A percentile compares a stretch with the other conserved stretches of the same genome.
phyloP scores from a whole-genome alignment of 2,888 invertebrate species.

The Conchocele bisecta region DNA sequence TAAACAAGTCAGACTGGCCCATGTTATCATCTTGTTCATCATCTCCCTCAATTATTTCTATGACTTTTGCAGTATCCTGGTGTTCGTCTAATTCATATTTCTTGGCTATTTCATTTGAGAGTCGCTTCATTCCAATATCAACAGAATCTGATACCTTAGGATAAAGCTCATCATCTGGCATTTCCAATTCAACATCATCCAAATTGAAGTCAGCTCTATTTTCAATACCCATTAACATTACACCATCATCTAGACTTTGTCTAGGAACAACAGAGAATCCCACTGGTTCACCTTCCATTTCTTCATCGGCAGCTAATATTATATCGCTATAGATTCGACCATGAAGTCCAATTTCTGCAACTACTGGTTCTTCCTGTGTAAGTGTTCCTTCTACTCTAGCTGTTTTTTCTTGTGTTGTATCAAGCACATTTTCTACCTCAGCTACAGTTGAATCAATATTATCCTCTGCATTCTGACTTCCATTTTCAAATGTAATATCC shows the following conservation, averaged over 20 bases:
- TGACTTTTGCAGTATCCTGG: constrained; percentile 48
- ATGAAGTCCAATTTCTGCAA: constrained; percentile 50
- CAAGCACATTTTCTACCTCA: not conserved
- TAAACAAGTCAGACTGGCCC: constrained; percentile 20
- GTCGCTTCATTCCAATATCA: constrained; percentile 4
- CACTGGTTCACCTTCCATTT: constrained; percentile 64
- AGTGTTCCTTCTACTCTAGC: not conserved
- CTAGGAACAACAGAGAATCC: constrained; percentile 59
- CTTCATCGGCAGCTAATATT: constrained; percentile 65
- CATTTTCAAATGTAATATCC: not conserved
- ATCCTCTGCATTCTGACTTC: constrained; percentile 4
- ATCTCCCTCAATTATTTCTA: constrained; percentile 61
- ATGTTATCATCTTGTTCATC: constrained; percentile 31
- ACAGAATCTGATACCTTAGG: constrained; percentile 7
- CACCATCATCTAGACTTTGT: constrained; percentile 40
- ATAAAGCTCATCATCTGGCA: constrained; percentile 9
- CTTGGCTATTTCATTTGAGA: no score
- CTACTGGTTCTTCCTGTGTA: constrained; percentile 14
- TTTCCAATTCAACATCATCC: constrained; percentile 13
- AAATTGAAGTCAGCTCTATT: constrained; percentile 3
- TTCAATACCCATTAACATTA: not conserved
- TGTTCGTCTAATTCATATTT: no score
- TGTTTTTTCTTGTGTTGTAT: not conserved
- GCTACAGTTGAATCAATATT: not conserved
- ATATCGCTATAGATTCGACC: constrained; percentile 56